phyloP scores from a whole-genome alignment of 2,113 vertebrate species.

The Erinaceus europaeus region DNA sequence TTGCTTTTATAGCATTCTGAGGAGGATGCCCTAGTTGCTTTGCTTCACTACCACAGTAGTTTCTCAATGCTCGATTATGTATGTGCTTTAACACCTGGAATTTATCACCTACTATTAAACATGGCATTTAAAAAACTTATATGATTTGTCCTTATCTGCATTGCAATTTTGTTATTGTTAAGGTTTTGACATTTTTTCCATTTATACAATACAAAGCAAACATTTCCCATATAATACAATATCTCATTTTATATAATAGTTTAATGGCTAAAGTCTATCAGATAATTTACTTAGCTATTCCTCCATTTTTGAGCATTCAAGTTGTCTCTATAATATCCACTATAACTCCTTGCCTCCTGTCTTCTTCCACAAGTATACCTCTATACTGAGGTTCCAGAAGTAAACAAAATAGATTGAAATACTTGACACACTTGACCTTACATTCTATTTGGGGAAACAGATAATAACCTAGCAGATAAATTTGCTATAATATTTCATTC shows the following conservation, averaged over 20 bases:
- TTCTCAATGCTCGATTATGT: background rate
- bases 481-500: background rate
- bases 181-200: background rate
- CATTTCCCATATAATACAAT: too few relatives aligned
- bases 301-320: conserved; percentile 29
- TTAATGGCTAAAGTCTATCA: conserved; percentile 18
- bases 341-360: background rate
- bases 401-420: background rate
- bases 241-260: conserved; percentile 13
- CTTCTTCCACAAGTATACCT: background rate
- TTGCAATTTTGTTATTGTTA: background rate
- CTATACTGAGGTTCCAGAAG: background rate
- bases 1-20: background rate
- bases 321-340: background rate
- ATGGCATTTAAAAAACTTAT: background rate
- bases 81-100: background rate
- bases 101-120: background rate
- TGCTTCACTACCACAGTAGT: background rate
- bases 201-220: conserved; percentile 37
- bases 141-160: background rate
- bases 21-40: background rate
- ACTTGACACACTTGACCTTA: background rate
- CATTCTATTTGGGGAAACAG: background rate
- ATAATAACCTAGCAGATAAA: background rate
- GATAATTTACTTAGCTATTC: conserved; percentile 20